Base-by-base conservation (phyloP, 2,113 vertebrate genomes). In the Phrynosoma platyrhinos region DNA sequence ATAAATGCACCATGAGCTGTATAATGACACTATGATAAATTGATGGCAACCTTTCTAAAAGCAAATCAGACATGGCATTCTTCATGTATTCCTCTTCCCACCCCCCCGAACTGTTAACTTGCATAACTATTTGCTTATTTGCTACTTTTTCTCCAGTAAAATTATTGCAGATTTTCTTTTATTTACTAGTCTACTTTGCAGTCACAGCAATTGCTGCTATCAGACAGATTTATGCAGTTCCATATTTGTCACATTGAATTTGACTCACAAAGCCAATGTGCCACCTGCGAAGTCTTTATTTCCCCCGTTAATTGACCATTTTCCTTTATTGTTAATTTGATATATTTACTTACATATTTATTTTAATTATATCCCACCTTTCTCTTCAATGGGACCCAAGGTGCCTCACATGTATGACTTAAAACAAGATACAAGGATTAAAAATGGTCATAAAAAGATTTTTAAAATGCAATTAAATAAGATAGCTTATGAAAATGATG, bases 161-260 rank as follows among this genome's bases (percentile, higher is more conserved):
- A 82, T 87, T 75, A 53, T 82, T 82, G 69, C 12, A 47, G 69
- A 87, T 87, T 75, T 82, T 68, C 40, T 87, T 87, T 87, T 79
- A 87, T 82, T 82, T 87, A 87, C 79, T 87, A 74, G 79, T 75
- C 86, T 82, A 82, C 82, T 87, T 82, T 82, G 79, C 53, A 75
- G 79, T 75, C 82, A 87, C 72, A 75, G 69, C 79, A 74, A 75
- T 53, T 87, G 86, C 79, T 27, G 9, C 66, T 82, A 82, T 81
- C 78, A 74, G 86, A 78, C 52, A n/a, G 64, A 82, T 87, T 87
- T 82, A 75, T 87, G 69, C 32, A 64, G 69, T 47, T 62, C 36
- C 27, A 74, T 62, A 64, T 82, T 87, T 87, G 79, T 87, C 86
- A 87, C 27, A 64, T 16, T 62, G 12, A 62, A 18, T 62, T 62